These are phyloP conservation scores for Xenops minutus DNA, from an alignment of 2,797 vertebrate species.

Conservation along the genomic window DNA sequence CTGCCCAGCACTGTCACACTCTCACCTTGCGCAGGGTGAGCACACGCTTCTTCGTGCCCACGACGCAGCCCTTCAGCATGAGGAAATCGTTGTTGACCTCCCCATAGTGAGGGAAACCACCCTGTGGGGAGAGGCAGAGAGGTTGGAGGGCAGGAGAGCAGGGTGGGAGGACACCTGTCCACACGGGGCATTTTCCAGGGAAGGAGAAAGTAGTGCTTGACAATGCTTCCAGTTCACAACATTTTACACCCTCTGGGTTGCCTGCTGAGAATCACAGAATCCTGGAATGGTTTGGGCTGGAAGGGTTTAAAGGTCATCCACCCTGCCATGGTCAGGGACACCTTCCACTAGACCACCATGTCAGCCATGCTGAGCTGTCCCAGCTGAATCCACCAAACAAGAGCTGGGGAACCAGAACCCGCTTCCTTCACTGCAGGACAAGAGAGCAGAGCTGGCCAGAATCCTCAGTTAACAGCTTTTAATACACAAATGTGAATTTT, in stretches of 20 bases:
- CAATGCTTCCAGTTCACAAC: not conserved
- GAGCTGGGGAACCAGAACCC: not conserved
- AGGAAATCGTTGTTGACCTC: constrained; percentile 92
- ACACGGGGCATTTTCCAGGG: not conserved
- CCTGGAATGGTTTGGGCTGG: not conserved
- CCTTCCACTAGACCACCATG: not conserved
- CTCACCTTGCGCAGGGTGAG: constrained; percentile 93
- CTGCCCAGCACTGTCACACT: fast-evolving
- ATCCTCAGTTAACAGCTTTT: not conserved
- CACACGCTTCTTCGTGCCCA: constrained; percentile 88
- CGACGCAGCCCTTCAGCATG: constrained; percentile 92
- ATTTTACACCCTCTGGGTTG: not conserved
- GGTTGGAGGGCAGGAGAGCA: not conserved
- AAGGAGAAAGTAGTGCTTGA: not conserved
- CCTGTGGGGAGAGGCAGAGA: constrained; percentile 71
- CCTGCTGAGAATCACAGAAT: not conserved
- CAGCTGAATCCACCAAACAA: not conserved
- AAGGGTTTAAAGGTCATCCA: not conserved
- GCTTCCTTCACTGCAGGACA: not conserved
- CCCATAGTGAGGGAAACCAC: constrained; percentile 90
- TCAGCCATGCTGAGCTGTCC: not conserved
- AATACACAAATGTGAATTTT: not conserved
- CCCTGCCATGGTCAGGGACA: not conserved
- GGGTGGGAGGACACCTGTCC: not conserved
- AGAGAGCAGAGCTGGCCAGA: not conserved